These are phyloP conservation scores for Omphaloscelis lunosa DNA, from an alignment of 2,888 invertebrate species.

Conservation along the genomic window DNA sequence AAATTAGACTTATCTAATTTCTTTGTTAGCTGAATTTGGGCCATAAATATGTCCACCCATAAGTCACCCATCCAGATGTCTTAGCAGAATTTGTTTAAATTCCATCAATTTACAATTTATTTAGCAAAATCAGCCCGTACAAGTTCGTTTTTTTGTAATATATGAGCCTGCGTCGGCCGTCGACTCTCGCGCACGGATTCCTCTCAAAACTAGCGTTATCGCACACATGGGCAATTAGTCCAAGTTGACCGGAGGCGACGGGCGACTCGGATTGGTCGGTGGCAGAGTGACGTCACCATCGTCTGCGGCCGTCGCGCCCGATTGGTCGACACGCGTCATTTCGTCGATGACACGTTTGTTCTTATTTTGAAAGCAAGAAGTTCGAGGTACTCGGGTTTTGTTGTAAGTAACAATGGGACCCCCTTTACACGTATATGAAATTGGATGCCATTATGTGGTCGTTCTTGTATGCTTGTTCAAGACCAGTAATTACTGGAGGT, in stretches of 20 bases:
- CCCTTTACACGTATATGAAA: constrained; percentile 79
- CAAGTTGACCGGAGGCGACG: constrained; percentile 90
- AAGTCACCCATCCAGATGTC: neutral
- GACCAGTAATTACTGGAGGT: constrained; percentile 66
- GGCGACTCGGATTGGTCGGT: constrained; percentile 85
- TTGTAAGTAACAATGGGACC: constrained; percentile 82
- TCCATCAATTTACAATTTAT: constrained; percentile 2
- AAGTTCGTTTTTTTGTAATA: constrained; percentile 53
- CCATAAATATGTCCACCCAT: constrained; percentile 14
- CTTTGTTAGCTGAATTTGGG: constrained; percentile 16
- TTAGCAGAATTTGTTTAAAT: constrained; percentile 19
- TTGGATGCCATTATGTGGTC: constrained; percentile 78
- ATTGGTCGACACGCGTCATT: constrained; percentile 91
- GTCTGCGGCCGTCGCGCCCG: constrained; percentile 89
- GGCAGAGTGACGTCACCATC: constrained; percentile 87
- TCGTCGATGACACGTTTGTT: constrained; percentile 90
- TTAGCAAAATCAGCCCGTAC: constrained; percentile 15
- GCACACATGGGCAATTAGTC: constrained; percentile 91
- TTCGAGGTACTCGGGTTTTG: constrained; percentile 85
- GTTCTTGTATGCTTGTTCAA: constrained; percentile 61
- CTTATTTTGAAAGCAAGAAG: constrained; percentile 89
- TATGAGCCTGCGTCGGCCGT: constrained; percentile 70
- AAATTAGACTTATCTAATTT: constrained; percentile 11
- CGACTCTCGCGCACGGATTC: constrained; percentile 86
- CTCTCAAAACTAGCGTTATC: constrained; percentile 87